These are phyloP conservation scores for Acleris literana DNA, from an alignment of 2,888 invertebrate species.

Conservation along the genomic window DNA sequence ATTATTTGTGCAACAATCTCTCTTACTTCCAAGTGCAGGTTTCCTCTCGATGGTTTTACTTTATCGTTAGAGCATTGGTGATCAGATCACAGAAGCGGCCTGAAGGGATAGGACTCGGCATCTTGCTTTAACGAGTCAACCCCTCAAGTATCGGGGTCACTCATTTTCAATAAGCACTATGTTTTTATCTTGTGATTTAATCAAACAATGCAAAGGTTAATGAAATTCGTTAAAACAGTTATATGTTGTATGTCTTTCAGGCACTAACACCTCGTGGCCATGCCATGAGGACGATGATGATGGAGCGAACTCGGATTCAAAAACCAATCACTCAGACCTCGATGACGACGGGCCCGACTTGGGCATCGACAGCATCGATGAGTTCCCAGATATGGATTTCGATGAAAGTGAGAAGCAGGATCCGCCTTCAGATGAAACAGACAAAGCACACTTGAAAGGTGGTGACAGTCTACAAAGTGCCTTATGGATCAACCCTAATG, in stretches of 20 bases:
- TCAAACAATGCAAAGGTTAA: too few species aligned
- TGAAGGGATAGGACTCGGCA: too few species aligned
- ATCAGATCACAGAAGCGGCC: too few species aligned
- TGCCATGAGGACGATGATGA: conserved; percentile 78
- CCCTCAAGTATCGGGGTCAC: too few species aligned
- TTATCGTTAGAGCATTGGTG: too few species aligned
- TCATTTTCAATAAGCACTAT: too few species aligned
- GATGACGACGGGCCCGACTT: conserved; percentile 53
- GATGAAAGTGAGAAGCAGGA: conserved; percentile 66
- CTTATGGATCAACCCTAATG: conserved; percentile 74
- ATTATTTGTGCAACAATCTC: too few species aligned
- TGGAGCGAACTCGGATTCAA: conserved; percentile 72
- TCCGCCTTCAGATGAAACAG: conserved; percentile 55
- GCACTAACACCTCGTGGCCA: conserved; percentile 74
- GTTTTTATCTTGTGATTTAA: too few species aligned
- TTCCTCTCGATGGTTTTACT: too few species aligned
- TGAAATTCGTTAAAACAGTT: too few species aligned
- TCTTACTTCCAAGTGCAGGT: too few species aligned
- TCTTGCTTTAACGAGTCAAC: too few species aligned
- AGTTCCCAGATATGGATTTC: conserved; percentile 69
- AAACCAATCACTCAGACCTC: conserved; percentile 59
- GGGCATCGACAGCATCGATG: conserved; percentile 65
- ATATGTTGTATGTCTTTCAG: conserved; percentile 43
- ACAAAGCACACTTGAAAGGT: conserved; percentile 56
- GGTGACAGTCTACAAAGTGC: conserved; percentile 70